These are phyloP conservation scores for Ernsta delagoae DNA, from an alignment of 2,888 invertebrate species.

Conservation along the genomic window DNA sequence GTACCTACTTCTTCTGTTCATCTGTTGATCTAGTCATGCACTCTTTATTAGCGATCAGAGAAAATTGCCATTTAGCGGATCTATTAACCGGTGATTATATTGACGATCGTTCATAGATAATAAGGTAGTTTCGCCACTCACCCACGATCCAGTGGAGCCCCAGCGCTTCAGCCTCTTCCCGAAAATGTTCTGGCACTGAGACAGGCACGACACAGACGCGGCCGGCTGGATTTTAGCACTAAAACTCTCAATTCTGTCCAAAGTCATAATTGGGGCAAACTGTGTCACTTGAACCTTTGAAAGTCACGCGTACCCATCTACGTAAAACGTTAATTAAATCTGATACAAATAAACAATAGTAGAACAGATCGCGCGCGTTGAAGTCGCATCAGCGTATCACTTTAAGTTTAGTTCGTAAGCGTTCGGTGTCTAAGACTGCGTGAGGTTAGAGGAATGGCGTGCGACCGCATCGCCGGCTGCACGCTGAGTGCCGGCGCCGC, in stretches of 20 bases:
- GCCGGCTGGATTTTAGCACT: constrained; percentile 80
- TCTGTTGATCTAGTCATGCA: not conserved
- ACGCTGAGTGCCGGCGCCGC: constrained; percentile 51
- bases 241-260: constrained; percentile 78
- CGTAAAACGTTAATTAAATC: not conserved
- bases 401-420: constrained; percentile 34
- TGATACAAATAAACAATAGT: not conserved
- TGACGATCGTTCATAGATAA: not conserved
- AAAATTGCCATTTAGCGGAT: not conserved
- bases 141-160: constrained; percentile 91
- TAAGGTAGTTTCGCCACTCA: constrained; percentile 60
- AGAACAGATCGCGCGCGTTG: constrained; percentile 15
- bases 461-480: constrained; percentile 56
- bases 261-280: constrained; percentile 61
- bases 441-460: constrained; percentile 50
- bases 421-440: constrained; percentile 30
- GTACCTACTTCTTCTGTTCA: too few species aligned
- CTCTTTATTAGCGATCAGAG: not conserved
- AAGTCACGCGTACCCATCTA: constrained; percentile 1
- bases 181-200: constrained; percentile 87
- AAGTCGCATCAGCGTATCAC: constrained; percentile 13
- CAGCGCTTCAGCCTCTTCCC: constrained; percentile 88
- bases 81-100: not conserved
- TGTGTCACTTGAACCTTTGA: not conserved
- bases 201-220: constrained; percentile 79